Evolutionary conservation across 2,113 vertebrate species (phyloP).

Genomic region (Eulemur macaco): DNA sequence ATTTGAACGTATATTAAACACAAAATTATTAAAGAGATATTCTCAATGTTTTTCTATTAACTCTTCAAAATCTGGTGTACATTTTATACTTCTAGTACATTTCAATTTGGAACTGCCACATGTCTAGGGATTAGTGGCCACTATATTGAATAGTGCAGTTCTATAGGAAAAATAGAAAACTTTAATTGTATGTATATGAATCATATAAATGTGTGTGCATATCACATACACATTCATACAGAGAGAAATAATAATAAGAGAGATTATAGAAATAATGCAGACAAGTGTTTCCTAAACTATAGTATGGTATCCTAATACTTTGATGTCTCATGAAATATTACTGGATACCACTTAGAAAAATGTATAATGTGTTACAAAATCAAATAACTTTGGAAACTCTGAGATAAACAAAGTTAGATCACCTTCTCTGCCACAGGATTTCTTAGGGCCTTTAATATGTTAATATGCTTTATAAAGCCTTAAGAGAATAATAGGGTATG

Average conservation of each 20-base stretch:
- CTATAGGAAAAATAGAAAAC: not conserved
- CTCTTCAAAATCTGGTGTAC: not conserved
- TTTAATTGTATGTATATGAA: not conserved
- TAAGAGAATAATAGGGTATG: not conserved
- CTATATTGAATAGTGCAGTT: not conserved
- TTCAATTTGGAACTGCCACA: not conserved
- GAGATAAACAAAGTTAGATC: not conserved
- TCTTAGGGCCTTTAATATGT: not conserved
- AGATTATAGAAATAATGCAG: not conserved
- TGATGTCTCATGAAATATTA: not conserved
- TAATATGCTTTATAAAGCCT: not conserved
- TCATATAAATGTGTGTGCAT: not conserved
- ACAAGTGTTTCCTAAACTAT: not conserved
- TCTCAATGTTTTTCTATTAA: not conserved
- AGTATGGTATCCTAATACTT: not conserved
- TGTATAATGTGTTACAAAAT: not conserved
- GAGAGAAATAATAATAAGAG: not conserved
- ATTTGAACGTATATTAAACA: not conserved
- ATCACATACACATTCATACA: not conserved
- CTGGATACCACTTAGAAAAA: not conserved
- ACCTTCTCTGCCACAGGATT: not conserved
- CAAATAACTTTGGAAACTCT: not conserved
- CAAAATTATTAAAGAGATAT: not conserved
- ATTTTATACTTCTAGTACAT: not conserved
- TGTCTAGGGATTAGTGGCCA: not conserved